Conservation (phyloP, 1,140 invertebrate species). For the Propsilocerus akamusi region DNA sequence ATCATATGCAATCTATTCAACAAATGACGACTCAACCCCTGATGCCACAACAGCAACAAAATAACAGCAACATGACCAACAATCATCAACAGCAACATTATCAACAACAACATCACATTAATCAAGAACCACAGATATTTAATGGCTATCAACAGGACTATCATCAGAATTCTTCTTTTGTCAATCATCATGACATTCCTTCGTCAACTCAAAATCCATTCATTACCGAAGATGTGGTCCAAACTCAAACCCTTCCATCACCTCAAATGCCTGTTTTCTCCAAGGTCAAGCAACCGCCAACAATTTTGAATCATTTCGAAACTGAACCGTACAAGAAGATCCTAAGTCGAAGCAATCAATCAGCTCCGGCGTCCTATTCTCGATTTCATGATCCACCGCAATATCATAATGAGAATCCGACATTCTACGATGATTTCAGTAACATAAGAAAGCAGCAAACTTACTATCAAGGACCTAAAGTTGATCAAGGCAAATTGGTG, state of each 20-base stretch:
- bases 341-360: neutral
- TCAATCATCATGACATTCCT: no score
- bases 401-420: neutral
- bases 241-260: conserved; percentile 4
- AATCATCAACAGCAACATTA: neutral
- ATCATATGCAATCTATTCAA: neutral
- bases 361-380: neutral
- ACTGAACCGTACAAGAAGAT: neutral
- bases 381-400: neutral
- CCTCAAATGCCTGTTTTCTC: conserved; percentile 5
- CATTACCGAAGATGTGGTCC: conserved; percentile 6
- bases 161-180: neutral
- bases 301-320: neutral
- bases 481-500: conserved; percentile 1
- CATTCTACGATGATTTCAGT: neutral
- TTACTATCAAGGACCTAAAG: neutral
- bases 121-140: neutral
- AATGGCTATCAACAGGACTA: neutral
- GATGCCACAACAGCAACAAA: neutral
- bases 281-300: neutral
- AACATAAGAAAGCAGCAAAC: neutral
- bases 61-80: neutral
- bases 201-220: no score
- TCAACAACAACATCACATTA: neutral
- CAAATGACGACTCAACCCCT: neutral